Evolutionary conservation across 35 echinoderm and acorn worm genomes (phyloP), one percentile per base, ranked within the genome.

Genomic region (Anneissia japonica): DNA sequence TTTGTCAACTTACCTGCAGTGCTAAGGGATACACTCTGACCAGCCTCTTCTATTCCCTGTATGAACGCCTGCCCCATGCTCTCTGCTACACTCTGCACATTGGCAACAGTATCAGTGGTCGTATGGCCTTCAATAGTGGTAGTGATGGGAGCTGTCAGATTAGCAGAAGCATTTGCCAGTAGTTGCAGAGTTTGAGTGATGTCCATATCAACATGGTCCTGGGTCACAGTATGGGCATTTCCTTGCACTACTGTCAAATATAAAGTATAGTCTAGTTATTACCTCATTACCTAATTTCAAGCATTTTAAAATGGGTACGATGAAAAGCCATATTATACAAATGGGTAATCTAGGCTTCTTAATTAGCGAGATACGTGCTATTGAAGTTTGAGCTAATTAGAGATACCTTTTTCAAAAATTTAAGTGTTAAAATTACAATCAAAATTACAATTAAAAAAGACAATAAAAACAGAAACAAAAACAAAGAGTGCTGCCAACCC

Each of bases 131-230:
- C 41, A 84, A 55, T 36, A 16, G 34, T 36, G 34, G 34, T 31
- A 64, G 46, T 35, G 51, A 36, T 82, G 3, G 39, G 37, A 29
- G 37, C 37, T 31, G 37, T 86, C 51, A 96, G 91, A 77, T 91
- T 88, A 13, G 91, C 95, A 7, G 95, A 97, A 19, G 95, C 95
- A 86, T 97, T 97, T 37, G 95, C 95, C 32, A 97, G 84, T 17
- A 97, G 86, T 46, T 97, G 95, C 0, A 97, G 39, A 34, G 95
- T 97, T 41, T 97, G 91, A 36, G 91, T 93, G 79, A 97, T 97
- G 40, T 97, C 91, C 86, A 91, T 97, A 38, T 84, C 79, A 64
- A 64, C 51, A 64, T 64, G 51, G 1, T 64, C 51, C 11, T 64
- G 51, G 5, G 51, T 6, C 1, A 64, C 51, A 16, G 51, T 23